Percentiles rank a stretch among this genome's conserved stretches.
Conservation (phyloP, 1,140 invertebrate species). For the Zaprionus vittiger region DNA sequence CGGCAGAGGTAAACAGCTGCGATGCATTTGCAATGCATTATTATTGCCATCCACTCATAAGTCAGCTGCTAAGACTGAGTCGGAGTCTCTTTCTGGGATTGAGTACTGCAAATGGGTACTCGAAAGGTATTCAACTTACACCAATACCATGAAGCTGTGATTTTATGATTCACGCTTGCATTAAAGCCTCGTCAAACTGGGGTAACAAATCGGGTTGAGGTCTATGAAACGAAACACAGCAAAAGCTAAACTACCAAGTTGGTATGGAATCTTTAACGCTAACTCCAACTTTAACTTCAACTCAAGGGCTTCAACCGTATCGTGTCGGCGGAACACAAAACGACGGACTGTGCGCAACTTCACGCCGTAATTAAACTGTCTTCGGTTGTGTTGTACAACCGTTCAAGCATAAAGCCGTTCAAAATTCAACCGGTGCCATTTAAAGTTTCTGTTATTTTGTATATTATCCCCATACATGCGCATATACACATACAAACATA, state of each 20-base stretch:
- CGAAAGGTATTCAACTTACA: constrained; percentile 45
- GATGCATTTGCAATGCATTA: constrained; percentile 56
- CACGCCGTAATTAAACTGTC: constrained; percentile 82
- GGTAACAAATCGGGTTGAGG: constrained; percentile 49
- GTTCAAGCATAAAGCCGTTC: constrained; percentile 75
- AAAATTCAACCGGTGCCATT: constrained; percentile 74
- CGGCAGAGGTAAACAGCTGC: constrained; percentile 13
- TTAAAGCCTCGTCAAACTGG: constrained; percentile 68
- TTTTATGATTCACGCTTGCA: constrained; percentile 81
- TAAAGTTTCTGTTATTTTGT: constrained; percentile 72
- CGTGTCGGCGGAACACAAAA: constrained; percentile 33
- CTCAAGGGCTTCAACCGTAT: not conserved
- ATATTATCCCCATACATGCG: constrained; percentile 33
- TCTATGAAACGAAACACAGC: constrained; percentile 34
- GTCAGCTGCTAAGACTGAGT: not conserved
- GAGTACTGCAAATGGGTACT: constrained; percentile 6
- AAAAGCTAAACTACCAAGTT: constrained; percentile 25
- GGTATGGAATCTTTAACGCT: not conserved
- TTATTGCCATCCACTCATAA: constrained; percentile 57
- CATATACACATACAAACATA: not conserved
- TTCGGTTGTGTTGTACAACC: constrained; percentile 68
- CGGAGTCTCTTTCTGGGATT: constrained; percentile 18
- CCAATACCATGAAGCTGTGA: constrained; percentile 59
- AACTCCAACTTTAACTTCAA: not conserved
- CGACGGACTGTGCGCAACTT: constrained; percentile 71